Conservation (phyloP, 2,888 invertebrate genomes). For the Argyra leucocephala region DNA sequence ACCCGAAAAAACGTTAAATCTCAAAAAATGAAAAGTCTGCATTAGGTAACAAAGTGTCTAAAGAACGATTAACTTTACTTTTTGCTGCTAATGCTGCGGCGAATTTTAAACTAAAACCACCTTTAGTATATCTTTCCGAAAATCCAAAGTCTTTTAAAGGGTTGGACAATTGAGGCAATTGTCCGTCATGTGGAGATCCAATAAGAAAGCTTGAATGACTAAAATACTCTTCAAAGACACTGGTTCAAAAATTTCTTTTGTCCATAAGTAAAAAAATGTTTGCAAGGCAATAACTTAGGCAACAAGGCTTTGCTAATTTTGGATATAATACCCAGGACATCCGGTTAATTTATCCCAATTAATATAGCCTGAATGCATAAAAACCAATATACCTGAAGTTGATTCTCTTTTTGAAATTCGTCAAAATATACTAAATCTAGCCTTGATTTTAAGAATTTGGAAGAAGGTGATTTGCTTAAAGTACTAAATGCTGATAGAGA, state of each 20-base stretch:
- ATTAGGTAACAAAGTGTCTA: conserved; percentile 26
- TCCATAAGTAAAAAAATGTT: conserved; percentile 24
- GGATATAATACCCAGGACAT: no score
- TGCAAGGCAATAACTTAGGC: no score
- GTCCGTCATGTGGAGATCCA: conserved; percentile 20
- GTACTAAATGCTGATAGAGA: no score
- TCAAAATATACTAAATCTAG: no score
- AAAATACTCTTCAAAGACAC: conserved; percentile 19
- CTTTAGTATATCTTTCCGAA: conserved; percentile 28
- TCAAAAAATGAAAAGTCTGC: conserved; percentile 27
- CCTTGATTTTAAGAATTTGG: no score
- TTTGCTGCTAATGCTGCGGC: conserved; percentile 28
- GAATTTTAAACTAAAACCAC: conserved; percentile 28
- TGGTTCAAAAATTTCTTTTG: conserved; percentile 25
- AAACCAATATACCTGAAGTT: no score
- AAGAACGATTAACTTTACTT: conserved; percentile 29
- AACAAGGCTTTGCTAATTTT: conserved; percentile 26
- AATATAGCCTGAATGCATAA: no score
- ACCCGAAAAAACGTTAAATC: conserved; percentile 30
- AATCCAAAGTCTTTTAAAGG: conserved; percentile 28
- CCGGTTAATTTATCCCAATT: no score
- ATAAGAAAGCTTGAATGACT: conserved; percentile 28
- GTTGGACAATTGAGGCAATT: conserved; percentile 24
- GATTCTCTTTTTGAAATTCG: no score
- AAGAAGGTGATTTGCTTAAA: no score